Percentiles rank a stretch among this genome's conserved stretches.
Conservation (phyloP, 2,113 vertebrate species). For the Amia ocellicauda region DNA sequence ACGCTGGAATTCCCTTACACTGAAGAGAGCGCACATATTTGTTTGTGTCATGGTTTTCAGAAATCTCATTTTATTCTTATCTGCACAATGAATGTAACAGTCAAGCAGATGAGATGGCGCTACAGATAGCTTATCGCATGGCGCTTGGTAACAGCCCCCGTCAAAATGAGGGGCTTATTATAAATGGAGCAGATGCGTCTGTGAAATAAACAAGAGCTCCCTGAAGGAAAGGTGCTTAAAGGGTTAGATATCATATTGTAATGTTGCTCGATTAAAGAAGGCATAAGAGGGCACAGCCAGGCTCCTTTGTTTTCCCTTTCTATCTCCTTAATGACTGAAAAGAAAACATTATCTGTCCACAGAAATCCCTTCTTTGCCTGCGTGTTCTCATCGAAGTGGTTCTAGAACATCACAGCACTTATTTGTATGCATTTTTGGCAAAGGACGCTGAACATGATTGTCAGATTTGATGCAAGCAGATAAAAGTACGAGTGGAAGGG, state of each 20-base stretch:
- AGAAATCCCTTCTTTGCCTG: too few species aligned
- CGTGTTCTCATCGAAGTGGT: background rate
- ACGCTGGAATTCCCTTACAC: background rate
- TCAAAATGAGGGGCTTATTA: conserved; percentile 28
- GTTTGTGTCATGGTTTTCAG: conserved; percentile 43
- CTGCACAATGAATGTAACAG: conserved; percentile 33
- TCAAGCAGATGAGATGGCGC: conserved; percentile 33
- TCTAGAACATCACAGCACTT: background rate
- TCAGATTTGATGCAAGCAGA: too few species aligned
- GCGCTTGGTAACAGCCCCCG: conserved; percentile 19
- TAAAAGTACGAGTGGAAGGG: too few species aligned
- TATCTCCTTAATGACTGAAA: background rate
- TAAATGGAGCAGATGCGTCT: conserved; percentile 20
- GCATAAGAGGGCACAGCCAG: background rate
- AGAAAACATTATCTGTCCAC: background rate
- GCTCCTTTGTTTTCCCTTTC: background rate
- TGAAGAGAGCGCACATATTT: conserved; percentile 28
- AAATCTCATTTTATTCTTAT: conserved; percentile 37
- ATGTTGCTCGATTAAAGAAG: conserved; percentile 5
- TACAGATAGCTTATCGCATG: conserved; percentile 36
- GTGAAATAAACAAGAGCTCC: conserved; percentile 3
- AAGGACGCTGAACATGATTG: too few species aligned
- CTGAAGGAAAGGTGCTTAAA: conserved; percentile 9
- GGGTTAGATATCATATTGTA: background rate
- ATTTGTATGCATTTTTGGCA: too few species aligned